Conservation (phyloP, 2,888 invertebrate species). For the Drosophila setosimentum region DNA sequence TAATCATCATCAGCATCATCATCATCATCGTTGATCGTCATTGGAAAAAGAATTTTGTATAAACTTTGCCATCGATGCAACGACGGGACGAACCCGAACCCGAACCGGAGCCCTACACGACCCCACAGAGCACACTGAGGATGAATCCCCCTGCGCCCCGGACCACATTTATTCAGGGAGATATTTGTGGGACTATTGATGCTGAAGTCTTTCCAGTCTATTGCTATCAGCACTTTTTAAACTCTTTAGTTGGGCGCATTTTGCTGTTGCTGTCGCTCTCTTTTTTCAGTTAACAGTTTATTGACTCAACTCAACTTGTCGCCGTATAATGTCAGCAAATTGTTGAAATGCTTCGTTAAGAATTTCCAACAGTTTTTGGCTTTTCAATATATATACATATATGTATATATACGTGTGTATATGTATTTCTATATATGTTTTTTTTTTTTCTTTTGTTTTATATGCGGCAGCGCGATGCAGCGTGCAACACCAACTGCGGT, state of each 20-base stretch:
- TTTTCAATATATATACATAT: background rate
- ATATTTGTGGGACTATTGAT: constrained; percentile 59
- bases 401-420: accelerated
- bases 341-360: constrained; percentile 79
- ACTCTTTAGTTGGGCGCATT: constrained; percentile 62
- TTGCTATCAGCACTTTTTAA: constrained; percentile 74
- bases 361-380: constrained; percentile 74
- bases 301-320: constrained; percentile 76
- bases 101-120: background rate
- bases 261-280: constrained; percentile 24
- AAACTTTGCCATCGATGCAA: constrained; percentile 60
- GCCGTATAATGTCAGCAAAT: constrained; percentile 81
- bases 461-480: constrained; percentile 56
- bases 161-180: constrained; percentile 29
- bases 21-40: constrained; percentile 43
- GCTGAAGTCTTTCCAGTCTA: constrained; percentile 75
- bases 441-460: constrained; percentile 12
- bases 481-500: constrained; percentile 18
- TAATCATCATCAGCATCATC: constrained; percentile 21
- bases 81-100: constrained; percentile 35
- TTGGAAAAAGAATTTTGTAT: constrained; percentile 56
- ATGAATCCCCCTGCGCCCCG: background rate
- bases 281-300: constrained; percentile 75
- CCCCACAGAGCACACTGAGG: background rate
- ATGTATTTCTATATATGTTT: background rate